These are phyloP conservation scores for Tricholauxania praeusta DNA, from an alignment of 2,888 invertebrate species.

Conservation along the genomic window DNA sequence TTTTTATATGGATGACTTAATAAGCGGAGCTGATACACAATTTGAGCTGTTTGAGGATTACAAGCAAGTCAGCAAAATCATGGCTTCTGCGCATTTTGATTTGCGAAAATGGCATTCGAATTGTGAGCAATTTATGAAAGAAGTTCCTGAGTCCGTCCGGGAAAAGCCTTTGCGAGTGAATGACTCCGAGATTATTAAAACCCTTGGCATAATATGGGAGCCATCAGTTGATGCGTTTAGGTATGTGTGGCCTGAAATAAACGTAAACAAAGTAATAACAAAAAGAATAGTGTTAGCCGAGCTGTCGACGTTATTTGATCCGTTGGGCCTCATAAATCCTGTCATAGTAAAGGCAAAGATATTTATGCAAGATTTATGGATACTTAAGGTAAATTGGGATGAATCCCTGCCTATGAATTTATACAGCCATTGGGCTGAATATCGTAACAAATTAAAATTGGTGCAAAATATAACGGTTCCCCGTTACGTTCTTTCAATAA, in stretches of 20 bases:
- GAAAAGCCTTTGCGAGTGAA: constrained; percentile 31
- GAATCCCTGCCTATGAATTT: no score
- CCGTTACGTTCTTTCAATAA: no score
- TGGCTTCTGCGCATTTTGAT: not conserved
- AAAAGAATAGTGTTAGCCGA: constrained; percentile 34
- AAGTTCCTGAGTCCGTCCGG: constrained; percentile 18
- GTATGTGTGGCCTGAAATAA: constrained; percentile 26
- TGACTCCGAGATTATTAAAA: constrained; percentile 39
- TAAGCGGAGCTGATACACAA: constrained; percentile 36
- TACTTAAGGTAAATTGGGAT: constrained; percentile 37
- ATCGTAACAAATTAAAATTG: no score
- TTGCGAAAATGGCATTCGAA: constrained; percentile 34
- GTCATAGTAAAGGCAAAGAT: constrained; percentile 36
- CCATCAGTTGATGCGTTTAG: constrained; percentile 32
- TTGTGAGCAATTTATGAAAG: constrained; percentile 19
- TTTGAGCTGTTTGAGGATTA: constrained; percentile 34
- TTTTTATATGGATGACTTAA: constrained; percentile 39
- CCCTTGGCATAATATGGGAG: constrained; percentile 38
- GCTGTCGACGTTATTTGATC: constrained; percentile 34
- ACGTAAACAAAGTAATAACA: constrained; percentile 24
- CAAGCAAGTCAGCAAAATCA: constrained; percentile 20
- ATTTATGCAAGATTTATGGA: constrained; percentile 40
- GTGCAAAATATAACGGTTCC: no score
- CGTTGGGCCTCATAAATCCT: not conserved
- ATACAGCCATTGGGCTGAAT: constrained; percentile 33